Percentiles rank a stretch among this genome's conserved stretches.
Evolutionary conservation across 2,888 invertebrate species (phyloP).

Genomic region (Platycheirus rosarum): DNA sequence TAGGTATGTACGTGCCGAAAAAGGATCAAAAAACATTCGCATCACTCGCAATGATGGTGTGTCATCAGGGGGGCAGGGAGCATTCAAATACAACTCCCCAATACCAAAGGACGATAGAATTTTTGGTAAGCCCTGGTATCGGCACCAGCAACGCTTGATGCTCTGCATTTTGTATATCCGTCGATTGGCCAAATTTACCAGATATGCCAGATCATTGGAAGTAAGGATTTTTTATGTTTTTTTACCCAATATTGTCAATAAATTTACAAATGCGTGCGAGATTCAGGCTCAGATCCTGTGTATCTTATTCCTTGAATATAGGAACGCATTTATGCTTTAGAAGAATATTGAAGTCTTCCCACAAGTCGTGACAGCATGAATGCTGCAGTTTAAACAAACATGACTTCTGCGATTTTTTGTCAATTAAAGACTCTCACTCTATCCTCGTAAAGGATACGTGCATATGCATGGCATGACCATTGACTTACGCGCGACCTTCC

Average conservation of each 20-base stretch:
- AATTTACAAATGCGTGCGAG: slow-evolving; percentile 32
- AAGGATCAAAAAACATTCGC: slow-evolving; percentile 24
- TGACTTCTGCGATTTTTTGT: too few species aligned
- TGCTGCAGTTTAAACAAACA: slow-evolving; percentile 52
- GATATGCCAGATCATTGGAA: slow-evolving; percentile 68
- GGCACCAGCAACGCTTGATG: slow-evolving; percentile 14
- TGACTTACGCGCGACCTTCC: slow-evolving; percentile 44
- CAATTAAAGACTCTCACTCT: slow-evolving; percentile 29
- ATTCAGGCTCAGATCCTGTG: background rate
- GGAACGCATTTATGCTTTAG: too few species aligned
- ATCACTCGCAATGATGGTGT: slow-evolving; percentile 22
- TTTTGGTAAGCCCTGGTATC: slow-evolving; percentile 32
- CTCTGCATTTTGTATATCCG: slow-evolving; percentile 29
- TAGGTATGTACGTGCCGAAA: slow-evolving; percentile 44
- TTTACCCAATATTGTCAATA: slow-evolving; percentile 63
- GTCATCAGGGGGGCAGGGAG: slow-evolving; percentile 14
- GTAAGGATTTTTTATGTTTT: slow-evolving; percentile 48
- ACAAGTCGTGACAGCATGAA: too few species aligned
- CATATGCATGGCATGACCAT: background rate
- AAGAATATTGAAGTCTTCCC: too few species aligned
- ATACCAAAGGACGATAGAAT: background rate
- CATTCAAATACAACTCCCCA: slow-evolving; percentile 23
- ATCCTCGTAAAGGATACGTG: background rate
- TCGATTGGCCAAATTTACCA: slow-evolving; percentile 74
- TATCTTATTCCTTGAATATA: background rate